phyloP scores from a whole-genome alignment of 2,888 invertebrate genomes.

The Automeris io region DNA sequence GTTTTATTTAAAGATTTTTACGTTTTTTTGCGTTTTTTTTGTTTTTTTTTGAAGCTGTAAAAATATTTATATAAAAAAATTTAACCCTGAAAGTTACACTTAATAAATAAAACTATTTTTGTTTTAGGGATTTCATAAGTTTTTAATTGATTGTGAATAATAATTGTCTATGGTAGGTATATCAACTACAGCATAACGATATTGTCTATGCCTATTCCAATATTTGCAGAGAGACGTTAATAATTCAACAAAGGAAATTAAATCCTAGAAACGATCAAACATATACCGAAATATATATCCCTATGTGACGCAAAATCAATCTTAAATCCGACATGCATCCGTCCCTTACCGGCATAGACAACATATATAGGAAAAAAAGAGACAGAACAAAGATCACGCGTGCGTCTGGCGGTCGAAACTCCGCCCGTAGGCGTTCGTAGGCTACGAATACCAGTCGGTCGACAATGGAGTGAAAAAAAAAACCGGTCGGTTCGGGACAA shows the following conservation, averaged over 20 bases:
- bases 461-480: conserved; percentile 52
- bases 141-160: too few relatives aligned
- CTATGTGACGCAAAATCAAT: conserved; percentile 19
- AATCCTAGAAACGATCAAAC: conserved; percentile 2
- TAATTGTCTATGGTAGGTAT: background rate
- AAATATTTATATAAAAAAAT: too few relatives aligned
- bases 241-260: background rate
- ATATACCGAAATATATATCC: conserved; percentile 11
- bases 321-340: conserved; percentile 16
- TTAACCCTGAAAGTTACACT: too few relatives aligned
- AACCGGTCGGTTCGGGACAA: conserved; percentile 55
- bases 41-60: too few relatives aligned
- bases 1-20: too few relatives aligned
- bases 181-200: background rate
- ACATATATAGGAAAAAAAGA: conserved; percentile 21
- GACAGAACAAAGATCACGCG: conserved; percentile 18
- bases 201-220: background rate
- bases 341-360: conserved; percentile 24
- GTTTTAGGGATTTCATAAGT: too few relatives aligned
- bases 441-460: conserved; percentile 47
- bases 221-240: background rate
- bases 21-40: too few relatives aligned
- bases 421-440: conserved; percentile 48
- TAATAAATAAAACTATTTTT: too few relatives aligned
- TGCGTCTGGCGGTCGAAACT: conserved; percentile 18